Conservation (phyloP, 2,888 invertebrate species). For the Phaedon cochleariae region DNA sequence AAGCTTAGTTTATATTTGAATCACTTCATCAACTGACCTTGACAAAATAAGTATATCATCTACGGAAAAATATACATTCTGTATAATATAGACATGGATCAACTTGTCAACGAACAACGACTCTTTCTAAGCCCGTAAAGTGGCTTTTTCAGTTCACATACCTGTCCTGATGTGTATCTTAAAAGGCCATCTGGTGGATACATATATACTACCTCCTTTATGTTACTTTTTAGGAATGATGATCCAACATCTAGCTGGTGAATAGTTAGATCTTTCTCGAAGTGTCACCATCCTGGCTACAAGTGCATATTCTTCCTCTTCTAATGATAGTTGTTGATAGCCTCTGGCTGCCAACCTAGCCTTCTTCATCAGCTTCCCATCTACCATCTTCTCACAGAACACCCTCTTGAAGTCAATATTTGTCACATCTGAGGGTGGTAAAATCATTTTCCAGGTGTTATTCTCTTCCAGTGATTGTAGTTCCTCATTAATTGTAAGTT, state of each 20-base stretch:
- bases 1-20: conserved; percentile 11
- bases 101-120: conserved; percentile 27
- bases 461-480: background rate
- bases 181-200: conserved; percentile 17
- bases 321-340: conserved; percentile 18
- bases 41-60: conserved; percentile 32
- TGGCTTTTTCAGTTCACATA: conserved; percentile 32
- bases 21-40: too few relatives aligned
- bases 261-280: too few relatives aligned
- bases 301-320: conserved; percentile 31
- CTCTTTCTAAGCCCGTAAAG: conserved; percentile 34
- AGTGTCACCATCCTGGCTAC: conserved; percentile 19
- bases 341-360: conserved; percentile 33
- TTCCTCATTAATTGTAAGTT: background rate
- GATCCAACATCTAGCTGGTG: too few relatives aligned
- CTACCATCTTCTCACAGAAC: conserved; percentile 30
- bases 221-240: conserved; percentile 28
- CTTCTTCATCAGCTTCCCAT: conserved; percentile 26
- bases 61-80: conserved; percentile 27
- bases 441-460: too few relatives aligned
- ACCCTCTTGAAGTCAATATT: conserved; percentile 23
- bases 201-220: conserved; percentile 20
- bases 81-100: conserved; percentile 41
- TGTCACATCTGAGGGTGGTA: background rate
- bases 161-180: background rate